Base-by-base conservation (phyloP, 2,797 vertebrate species). In the Macropus fuliginosus region DNA sequence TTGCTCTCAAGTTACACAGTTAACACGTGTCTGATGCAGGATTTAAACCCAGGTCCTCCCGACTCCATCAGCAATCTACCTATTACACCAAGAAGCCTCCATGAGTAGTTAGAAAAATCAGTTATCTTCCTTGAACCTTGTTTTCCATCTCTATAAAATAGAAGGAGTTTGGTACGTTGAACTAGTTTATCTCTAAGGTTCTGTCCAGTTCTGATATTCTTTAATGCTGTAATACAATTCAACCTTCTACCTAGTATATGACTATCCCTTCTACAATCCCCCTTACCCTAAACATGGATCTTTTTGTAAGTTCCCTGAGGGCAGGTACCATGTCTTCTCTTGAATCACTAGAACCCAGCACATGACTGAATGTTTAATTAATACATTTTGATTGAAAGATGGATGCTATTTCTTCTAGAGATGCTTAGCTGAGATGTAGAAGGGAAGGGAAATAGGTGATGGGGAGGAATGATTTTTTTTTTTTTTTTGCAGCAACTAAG, bases 401-500 rank as follows among this genome's bases (percentile, higher is more conserved):
- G 55, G 10, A 40, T 14, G 54, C 11, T 55, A 56, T 59, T 31
- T 87, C 57, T 90, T 54, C 92, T 50, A 3, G 31, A 90, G 96
- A 94, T 28, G 10, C 52, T 55, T 18, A 52, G 54, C 6, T 90
- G n/a, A 74, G 62, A 74, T 74, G 14, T 87, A 54, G 54, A 11
- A 40, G 31, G 18, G 54, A n/a, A 92, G 56, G 92, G 62, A 27
- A 5, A 40, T 0, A 46, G 6, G 54, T 54, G 90, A 56, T n/a
- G 62, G 92, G 87, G 55, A 40, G 92, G 87, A 95, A 96, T 50
- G 34, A 31, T 11, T 81, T 56, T 29, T 24, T 62, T 59, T 62
- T 59, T 34, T 21, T 92, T 95, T 91, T 91, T 74, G 28, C n/a
- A 54, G 34, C 52, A 50, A 91, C 52, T 96, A 59, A 92, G 91